Percentiles rank a stretch among this genome's conserved stretches.
Conservation (phyloP, 1,140 invertebrate species). For the Mercenaria mercenaria region DNA sequence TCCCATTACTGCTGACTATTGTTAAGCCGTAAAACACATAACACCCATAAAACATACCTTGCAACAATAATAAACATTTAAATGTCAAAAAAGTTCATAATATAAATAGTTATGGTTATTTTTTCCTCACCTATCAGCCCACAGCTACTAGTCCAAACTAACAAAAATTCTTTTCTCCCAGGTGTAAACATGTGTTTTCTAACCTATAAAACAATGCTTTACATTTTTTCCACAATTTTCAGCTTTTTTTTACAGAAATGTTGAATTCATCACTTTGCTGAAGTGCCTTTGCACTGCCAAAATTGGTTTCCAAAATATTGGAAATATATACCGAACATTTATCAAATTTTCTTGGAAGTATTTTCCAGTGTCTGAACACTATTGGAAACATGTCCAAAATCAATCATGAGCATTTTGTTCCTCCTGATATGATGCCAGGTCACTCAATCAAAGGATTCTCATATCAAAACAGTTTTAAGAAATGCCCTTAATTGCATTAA, state of each 20-base stretch:
- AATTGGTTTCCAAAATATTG: slow-evolving; percentile 1
- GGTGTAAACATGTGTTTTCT: slow-evolving; percentile 11
- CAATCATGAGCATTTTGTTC: not conserved
- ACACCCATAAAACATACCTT: not conserved
- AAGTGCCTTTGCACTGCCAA: not conserved
- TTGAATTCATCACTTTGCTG: not conserved
- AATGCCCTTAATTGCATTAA: not conserved
- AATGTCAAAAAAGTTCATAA: slow-evolving; percentile 3
- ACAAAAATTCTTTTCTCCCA: not conserved
- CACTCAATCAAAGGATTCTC: not conserved
- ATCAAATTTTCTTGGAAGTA: not conserved
- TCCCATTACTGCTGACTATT: too few relatives aligned
- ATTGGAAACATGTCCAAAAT: not conserved
- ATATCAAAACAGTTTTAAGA: not conserved
- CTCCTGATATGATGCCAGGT: not conserved
- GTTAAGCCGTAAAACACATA: not conserved
- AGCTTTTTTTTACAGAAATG: too few relatives aligned
- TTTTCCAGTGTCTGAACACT: not conserved
- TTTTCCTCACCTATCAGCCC: not conserved
- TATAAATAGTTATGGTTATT: slow-evolving; percentile 8
- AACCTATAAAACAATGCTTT: not conserved
- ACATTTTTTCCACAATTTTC: too few relatives aligned
- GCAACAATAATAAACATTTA: slow-evolving; percentile 1
- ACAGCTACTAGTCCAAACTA: slow-evolving; percentile 3
- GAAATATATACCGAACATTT: not conserved